Evolutionary conservation across 1,140 invertebrate genomes (phyloP).

Genomic region (Marisa cornuarietis): DNA sequence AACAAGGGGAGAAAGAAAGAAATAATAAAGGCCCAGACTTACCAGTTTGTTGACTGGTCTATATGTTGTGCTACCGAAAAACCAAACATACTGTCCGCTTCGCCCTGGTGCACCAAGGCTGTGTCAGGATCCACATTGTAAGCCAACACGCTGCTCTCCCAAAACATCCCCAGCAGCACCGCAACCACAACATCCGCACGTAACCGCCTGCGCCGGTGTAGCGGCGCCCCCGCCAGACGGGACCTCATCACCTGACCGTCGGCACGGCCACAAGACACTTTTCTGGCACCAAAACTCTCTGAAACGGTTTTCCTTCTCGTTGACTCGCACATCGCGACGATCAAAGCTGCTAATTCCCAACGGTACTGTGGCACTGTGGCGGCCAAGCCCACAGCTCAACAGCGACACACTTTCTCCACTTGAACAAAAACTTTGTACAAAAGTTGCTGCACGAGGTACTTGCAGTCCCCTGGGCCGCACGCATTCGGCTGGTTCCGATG

Average conservation of each 20-base stretch:
- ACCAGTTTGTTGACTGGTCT: constrained; percentile 67
- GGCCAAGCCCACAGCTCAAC: too few species aligned
- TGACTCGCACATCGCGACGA: too few species aligned
- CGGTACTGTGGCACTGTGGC: too few species aligned
- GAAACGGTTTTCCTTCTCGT: not conserved
- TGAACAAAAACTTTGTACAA: too few species aligned
- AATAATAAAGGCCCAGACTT: constrained; percentile 41
- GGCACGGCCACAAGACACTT: not conserved
- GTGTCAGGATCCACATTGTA: constrained; percentile 70
- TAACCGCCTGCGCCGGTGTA: not conserved
- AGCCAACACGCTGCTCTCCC: constrained; percentile 19
- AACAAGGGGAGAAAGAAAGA: not conserved
- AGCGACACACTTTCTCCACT: too few species aligned
- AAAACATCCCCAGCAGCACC: constrained; percentile 6
- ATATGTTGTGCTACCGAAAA: constrained; percentile 70
- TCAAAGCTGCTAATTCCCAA: too few species aligned
- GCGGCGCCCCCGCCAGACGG: not conserved
- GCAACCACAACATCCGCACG: not conserved
- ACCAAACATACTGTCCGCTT: constrained; percentile 68
- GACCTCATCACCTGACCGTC: not conserved
- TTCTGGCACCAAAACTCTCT: not conserved
- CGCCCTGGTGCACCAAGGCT: constrained; percentile 63
- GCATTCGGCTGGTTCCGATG: too few species aligned
- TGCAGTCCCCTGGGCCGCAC: too few species aligned
- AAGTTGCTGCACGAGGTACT: too few species aligned